Percentiles rank a stretch among this genome's conserved stretches.
phyloP scores from a whole-genome alignment of 2,113 vertebrate genomes.

The Pseudorasbora parva region DNA sequence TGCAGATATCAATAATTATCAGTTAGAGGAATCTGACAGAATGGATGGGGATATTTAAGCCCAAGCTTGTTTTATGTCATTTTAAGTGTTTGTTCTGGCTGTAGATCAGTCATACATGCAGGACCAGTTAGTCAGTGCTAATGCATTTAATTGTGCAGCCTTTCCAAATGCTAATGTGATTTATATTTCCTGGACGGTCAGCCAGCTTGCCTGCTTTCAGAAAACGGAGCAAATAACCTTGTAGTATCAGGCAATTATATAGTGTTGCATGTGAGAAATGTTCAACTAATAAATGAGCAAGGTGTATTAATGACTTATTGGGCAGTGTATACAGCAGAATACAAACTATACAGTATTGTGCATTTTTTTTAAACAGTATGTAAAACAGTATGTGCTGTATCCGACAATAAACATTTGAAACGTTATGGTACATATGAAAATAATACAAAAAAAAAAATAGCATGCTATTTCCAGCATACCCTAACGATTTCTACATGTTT shows the following conservation, averaged over 20 bases:
- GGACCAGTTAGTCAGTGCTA: conserved; percentile 1
- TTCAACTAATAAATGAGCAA: not conserved
- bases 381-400: too few species aligned
- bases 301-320: not conserved
- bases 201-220: not conserved
- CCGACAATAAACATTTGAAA: not conserved
- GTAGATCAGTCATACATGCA: not conserved
- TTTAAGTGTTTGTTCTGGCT: conserved; percentile 7
- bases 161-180: conserved; percentile 1
- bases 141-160: not conserved
- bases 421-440: too few species aligned
- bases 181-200: conserved; percentile 19
- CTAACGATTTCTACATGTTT: not conserved
- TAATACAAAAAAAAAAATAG: not conserved
- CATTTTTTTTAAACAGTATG: not conserved
- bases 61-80: not conserved
- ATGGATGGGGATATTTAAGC: not conserved
- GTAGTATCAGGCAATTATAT: not conserved
- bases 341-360: not conserved
- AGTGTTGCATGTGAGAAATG: not conserved
- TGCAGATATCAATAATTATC: not conserved
- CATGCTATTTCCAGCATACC: not conserved
- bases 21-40: not conserved
- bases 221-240: not conserved
- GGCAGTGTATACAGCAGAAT: not conserved